Base-by-base conservation (phyloP, 2,797 vertebrate genomes). In the Parauchenoglanis ngamensis region DNA sequence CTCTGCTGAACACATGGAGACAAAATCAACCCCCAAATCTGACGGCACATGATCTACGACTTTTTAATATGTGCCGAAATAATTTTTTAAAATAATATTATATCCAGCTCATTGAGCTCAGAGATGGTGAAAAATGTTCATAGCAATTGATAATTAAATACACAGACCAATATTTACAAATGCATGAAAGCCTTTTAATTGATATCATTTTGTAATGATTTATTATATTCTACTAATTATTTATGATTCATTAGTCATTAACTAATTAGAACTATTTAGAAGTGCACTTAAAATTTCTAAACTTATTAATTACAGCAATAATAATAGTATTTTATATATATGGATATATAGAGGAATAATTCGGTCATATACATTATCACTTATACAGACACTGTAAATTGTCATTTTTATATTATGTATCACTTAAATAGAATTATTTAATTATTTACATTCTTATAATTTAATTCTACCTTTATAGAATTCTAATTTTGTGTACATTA, bases 1-100 rank as follows among this genome's bases (percentile, higher is more conserved):
- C 86, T 86, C 54, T 65, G 81, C 77, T 59, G 44, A 85, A 85
- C 54, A 67, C 61, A 67, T 6, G 17, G 80, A 82, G n/a, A 52
- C 61, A 67, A 83, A 83, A 83, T 83, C 80, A 52, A 83, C 44
- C 80, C 80, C 17, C 3, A 31, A 67, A 67, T 67, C 80, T 65
- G 15, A 52, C 7, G 15, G 25, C 44, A 61, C 23, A 44, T 44
- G 31, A 80, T 61, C 78, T 7, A 61, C 12, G 5, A n/a, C 21
- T 78, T 23, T 44, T 80, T 59, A 44, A 63, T n/a, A 81, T 49
- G 49, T 31, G 28, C 61, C 10, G 15, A 67, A 49, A 83, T 65
- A 46, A 63, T 21, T 35, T 23, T 23, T 2, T 12, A 54, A 61
- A 25, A 19, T n/a, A 19, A 56, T 21, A 23, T 52, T 11, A 54